A percentile compares a stretch with the other conserved stretches of the same genome.
Conservation (phyloP, 37 sponge, comb jelly and placozoan genomes). For the Hormiphora californensis region DNA sequence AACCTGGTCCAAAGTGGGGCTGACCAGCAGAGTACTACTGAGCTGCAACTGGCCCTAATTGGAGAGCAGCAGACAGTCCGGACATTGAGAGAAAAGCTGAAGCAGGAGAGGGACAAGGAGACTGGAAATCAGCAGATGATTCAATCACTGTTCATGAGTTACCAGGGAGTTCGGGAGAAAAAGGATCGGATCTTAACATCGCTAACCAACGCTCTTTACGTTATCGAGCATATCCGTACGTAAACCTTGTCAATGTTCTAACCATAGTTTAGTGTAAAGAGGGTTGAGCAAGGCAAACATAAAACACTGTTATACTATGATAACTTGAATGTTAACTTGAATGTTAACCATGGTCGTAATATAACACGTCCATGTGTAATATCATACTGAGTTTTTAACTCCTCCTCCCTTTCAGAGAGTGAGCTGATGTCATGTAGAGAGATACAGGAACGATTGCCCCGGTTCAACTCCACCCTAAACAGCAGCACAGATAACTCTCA, state of each 20-base stretch:
- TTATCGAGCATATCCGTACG: not conserved
- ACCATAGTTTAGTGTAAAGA: no score
- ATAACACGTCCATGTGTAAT: no score
- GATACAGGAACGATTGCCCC: not conserved
- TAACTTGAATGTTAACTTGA: no score
- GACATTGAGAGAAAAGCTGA: not conserved
- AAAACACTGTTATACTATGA: no score
- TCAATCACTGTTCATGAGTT: slow-evolving; percentile 14
- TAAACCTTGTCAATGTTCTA: no score
- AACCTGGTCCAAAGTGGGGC: not conserved
- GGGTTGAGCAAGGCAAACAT: no score
- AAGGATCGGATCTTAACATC: not conserved
- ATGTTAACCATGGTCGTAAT: no score
- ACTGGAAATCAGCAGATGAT: slow-evolving; percentile 1
- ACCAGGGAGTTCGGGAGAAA: not conserved
- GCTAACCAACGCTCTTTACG: not conserved
- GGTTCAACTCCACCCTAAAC: not conserved
- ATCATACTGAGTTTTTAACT: no score
- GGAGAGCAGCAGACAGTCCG: not conserved
- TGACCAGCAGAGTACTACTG: not conserved
- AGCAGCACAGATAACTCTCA: not conserved
- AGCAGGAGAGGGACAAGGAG: slow-evolving; percentile 1
- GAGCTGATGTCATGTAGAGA: not conserved
- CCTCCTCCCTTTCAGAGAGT: not conserved
- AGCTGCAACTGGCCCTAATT: not conserved